These are phyloP conservation scores for Puffinus mauretanicus DNA, from an alignment of 2,113 vertebrate species.

Conservation along the genomic window DNA sequence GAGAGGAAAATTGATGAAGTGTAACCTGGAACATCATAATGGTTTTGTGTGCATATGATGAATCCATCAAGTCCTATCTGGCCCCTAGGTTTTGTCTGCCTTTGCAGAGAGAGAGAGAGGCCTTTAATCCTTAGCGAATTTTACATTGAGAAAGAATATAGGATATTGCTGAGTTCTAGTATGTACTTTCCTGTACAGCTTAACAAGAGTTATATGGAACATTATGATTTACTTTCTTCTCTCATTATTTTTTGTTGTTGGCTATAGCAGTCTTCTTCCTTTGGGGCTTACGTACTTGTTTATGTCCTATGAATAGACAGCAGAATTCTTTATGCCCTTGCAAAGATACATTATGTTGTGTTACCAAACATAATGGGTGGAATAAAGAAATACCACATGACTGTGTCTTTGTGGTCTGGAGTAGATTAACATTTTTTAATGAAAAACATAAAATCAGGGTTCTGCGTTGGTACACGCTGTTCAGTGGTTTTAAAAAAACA, in stretches of 20 bases:
- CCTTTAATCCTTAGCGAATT: not conserved
- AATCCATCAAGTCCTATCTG: not conserved
- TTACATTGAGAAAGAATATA: not conserved
- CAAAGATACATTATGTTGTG: not conserved
- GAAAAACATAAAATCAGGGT: slow-evolving; percentile 9
- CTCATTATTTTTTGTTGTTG: not conserved
- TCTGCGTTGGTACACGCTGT: not conserved
- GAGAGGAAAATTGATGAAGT: not conserved
- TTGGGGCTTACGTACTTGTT: not conserved
- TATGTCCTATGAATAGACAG: not conserved
- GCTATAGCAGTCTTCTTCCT: not conserved
- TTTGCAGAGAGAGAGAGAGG: not conserved
- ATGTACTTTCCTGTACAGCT: not conserved
- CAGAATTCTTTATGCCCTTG: not conserved
- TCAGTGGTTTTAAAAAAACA: slow-evolving; percentile 8
- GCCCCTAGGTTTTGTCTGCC: not conserved
- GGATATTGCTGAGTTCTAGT: not conserved
- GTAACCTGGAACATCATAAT: not conserved
- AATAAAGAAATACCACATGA: not conserved
- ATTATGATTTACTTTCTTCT: not conserved
- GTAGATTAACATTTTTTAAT: slow-evolving; percentile 13
- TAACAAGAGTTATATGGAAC: not conserved
- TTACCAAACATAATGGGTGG: not conserved
- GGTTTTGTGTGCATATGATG: not conserved
- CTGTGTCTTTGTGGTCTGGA: slow-evolving; percentile 20